Base-by-base conservation (phyloP, 2,888 invertebrate species). In the Steromphala cineraria region DNA sequence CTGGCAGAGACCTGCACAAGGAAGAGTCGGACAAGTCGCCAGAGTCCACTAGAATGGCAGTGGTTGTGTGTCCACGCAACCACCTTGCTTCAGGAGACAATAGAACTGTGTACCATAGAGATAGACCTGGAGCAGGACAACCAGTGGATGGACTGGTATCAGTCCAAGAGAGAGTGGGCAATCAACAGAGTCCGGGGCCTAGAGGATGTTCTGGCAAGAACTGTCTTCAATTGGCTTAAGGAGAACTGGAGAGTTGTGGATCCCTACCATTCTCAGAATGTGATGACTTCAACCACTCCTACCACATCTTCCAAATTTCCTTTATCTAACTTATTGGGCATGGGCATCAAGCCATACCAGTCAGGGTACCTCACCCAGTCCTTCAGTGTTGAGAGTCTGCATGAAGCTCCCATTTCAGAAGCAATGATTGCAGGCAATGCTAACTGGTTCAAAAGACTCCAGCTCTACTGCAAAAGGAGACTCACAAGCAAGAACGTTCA, bases 41-140 rank as follows among this genome's bases (percentile, higher is more conserved):
- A 89, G 75, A 91, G 89, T 81, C 90, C 90, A 0, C 83, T 91
- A 79, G 90, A 91, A 79, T 90, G 90, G 89, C 90, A 91, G 79
- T 90, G 91, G 89, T 81, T 91, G 62, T 90, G 90, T 80, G 88
- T 91, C 83, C 91, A 91, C 79, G 89, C 90, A 7, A 90, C 90
- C 8, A 89, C 90, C 2, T 80, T 91, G 21, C 87, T 91, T 19
- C 89, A 89, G 67, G 89, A 90, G 75, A 90, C 89, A 3, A 84
- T 88, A 13, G 90, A 91, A 75, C 84, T 89, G 52, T 91, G 91
- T 81, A 86, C 87, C 5, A 85, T 88, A 10, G 90, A 88, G 80
- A 81, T 90, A 13, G 88, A 74, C 13, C 78, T 80, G 7, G 83
- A 82, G 67, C 75, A 80, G 24, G 83, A 86, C 78, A 84, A 90